Evolutionary conservation across 2,797 vertebrate species (phyloP).

Genomic region (Myotis daubentonii): DNA sequence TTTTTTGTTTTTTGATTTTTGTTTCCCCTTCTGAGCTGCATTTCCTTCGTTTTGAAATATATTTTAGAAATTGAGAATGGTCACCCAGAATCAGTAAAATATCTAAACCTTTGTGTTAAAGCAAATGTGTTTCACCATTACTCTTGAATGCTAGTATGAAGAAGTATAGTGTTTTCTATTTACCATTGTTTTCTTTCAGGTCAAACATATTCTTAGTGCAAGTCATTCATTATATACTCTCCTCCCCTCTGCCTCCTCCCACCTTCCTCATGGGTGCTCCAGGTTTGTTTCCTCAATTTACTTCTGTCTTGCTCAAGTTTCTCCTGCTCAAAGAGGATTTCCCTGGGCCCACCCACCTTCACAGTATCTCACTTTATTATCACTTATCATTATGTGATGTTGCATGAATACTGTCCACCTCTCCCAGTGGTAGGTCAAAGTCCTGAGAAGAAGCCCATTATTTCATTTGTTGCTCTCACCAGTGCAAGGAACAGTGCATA

Average conservation of each 20-base stretch:
- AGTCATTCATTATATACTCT: neutral
- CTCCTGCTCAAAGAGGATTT: neutral
- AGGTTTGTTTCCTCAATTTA: neutral
- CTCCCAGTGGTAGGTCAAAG: neutral
- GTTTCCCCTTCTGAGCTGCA: neutral
- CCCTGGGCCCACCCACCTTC: neutral
- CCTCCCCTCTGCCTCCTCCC: fast-evolving
- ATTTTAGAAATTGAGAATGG: neutral
- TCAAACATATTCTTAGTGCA: neutral
- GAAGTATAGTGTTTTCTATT: neutral
- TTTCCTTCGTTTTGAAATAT: neutral
- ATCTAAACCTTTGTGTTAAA: neutral
- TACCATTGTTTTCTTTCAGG: neutral
- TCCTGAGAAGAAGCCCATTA: neutral
- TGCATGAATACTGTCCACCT: neutral
- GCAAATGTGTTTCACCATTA: neutral
- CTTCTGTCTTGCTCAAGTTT: neutral
- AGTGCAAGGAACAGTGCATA: neutral
- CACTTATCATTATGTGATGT: neutral
- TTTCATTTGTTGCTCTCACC: neutral
- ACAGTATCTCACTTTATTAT: neutral
- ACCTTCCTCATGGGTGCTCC: neutral
- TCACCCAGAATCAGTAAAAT: neutral
- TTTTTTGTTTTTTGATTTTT: neutral
- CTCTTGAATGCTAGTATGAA: neutral